A percentile compares a stretch with the other conserved stretches of the same genome.
phyloP scores from a whole-genome alignment of 2,888 invertebrate species.

The Zygothrica quintamaculata region DNA sequence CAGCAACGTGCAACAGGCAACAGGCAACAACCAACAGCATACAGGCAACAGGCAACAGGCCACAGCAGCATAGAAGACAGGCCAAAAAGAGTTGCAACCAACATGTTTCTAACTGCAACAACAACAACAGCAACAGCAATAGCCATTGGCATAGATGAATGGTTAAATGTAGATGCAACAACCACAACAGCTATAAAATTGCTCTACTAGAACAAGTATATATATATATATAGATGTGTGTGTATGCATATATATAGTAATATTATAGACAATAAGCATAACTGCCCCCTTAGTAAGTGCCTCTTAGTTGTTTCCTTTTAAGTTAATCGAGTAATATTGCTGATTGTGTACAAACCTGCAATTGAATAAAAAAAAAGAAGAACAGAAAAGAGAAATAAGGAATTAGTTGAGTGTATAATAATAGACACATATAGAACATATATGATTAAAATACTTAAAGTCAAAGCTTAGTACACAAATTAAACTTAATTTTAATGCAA shows the following conservation, averaged over 20 bases:
- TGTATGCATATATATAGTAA: not conserved
- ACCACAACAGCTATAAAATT: too few relatives aligned
- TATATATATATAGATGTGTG: slow-evolving; percentile 17
- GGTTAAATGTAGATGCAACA: slow-evolving; percentile 17
- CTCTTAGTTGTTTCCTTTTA: not conserved
- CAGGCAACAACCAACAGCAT: too few relatives aligned
- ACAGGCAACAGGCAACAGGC: too few relatives aligned
- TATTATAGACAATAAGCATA: slow-evolving; percentile 5
- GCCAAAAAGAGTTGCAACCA: slow-evolving; percentile 25
- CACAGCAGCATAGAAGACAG: slow-evolving; percentile 30
- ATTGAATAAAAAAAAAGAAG: slow-evolving; percentile 20
- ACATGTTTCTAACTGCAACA: slow-evolving; percentile 12
- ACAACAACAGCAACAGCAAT: not conserved
- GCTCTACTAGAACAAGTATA: not conserved
- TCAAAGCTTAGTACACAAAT: too few relatives aligned
- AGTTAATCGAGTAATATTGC: not conserved
- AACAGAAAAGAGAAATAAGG: too few relatives aligned
- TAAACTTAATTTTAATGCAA: too few relatives aligned
- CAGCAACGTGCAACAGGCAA: too few relatives aligned
- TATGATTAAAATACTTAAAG: too few relatives aligned
- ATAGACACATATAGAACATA: too few relatives aligned
- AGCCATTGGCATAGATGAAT: slow-evolving; percentile 50
- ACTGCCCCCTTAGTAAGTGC: slow-evolving; percentile 3
- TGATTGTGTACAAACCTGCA: slow-evolving; percentile 46
- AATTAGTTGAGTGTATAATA: not conserved